Evolutionary conservation across 2,113 vertebrate species (phyloP).

Genomic region (Dermatemys mawii): DNA sequence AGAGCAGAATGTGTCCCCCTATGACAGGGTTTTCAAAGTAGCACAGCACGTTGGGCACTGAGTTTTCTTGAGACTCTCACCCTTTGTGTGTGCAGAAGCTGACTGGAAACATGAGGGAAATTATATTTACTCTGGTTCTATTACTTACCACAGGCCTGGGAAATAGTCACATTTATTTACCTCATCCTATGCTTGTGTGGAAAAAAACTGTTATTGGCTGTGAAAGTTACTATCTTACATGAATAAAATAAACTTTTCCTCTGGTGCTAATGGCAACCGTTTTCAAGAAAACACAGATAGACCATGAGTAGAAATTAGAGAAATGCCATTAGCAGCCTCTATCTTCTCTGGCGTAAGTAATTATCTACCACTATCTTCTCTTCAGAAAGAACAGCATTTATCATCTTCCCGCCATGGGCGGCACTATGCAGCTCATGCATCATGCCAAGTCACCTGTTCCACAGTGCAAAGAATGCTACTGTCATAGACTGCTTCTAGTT

Average conservation of each 20-base stretch:
- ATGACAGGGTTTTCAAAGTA: background rate
- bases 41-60: background rate
- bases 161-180: background rate
- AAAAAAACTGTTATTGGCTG: background rate
- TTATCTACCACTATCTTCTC: background rate
- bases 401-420: background rate
- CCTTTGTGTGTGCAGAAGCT: background rate
- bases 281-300: background rate
- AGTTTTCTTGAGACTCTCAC: background rate
- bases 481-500: background rate
- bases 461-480: background rate
- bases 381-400: background rate
- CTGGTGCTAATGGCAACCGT: background rate
- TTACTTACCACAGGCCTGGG: background rate
- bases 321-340: background rate
- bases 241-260: constrained; percentile 12
- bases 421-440: accelerated
- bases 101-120: background rate
- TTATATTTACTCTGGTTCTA: background rate
- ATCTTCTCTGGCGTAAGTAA: background rate
- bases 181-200: background rate
- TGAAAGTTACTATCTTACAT: background rate
- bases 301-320: background rate
- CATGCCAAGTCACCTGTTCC: background rate
- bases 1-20: background rate